phyloP scores from a whole-genome alignment of 2,113 vertebrate genomes.

The Miniopterus natalensis region DNA sequence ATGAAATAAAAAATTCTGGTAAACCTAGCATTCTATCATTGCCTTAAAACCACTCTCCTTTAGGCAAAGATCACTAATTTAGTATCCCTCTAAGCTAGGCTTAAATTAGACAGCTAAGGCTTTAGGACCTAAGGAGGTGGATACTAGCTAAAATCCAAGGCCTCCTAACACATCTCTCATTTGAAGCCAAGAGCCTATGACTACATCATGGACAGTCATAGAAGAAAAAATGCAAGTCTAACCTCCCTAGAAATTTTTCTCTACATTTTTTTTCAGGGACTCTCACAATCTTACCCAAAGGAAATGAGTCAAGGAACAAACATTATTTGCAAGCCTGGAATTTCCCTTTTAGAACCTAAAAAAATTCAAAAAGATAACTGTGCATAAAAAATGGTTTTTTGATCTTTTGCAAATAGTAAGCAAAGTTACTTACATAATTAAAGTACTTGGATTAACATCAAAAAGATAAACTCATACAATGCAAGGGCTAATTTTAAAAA shows the following conservation, averaged over 20 bases:
- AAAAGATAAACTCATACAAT: neutral
- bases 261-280: neutral
- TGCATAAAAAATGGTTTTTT: neutral
- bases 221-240: neutral
- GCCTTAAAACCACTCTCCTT: constrained; percentile 34
- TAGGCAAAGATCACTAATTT: constrained; percentile 37
- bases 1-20: neutral
- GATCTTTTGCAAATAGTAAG: neutral
- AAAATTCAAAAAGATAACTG: neutral
- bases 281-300: neutral
- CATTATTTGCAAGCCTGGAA: neutral
- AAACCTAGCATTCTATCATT: constrained; percentile 14
- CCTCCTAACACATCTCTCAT: neutral
- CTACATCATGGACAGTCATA: neutral
- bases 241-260: neutral
- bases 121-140: neutral
- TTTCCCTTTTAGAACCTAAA: neutral
- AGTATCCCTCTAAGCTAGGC: neutral
- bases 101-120: constrained; percentile 33
- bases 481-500: neutral
- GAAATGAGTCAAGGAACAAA: neutral
- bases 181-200: neutral
- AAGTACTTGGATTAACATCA: neutral
- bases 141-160: neutral
- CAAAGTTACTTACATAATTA: neutral